These are phyloP conservation scores for Nycticorax nycticorax DNA, from an alignment of 2,113 vertebrate genomes.

Conservation along the genomic window DNA sequence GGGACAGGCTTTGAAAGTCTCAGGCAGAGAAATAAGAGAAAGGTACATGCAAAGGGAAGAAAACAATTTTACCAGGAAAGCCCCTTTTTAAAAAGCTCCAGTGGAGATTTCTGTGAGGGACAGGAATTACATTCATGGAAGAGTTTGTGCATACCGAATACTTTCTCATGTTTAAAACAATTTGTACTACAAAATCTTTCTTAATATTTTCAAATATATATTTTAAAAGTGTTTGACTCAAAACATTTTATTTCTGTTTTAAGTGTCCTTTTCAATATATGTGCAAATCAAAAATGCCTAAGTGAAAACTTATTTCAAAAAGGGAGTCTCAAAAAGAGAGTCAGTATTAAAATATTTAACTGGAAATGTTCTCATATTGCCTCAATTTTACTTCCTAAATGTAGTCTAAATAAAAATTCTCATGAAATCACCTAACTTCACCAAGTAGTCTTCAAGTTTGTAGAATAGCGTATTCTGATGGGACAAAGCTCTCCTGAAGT, in stretches of 20 bases:
- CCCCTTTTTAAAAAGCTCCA: fast-evolving
- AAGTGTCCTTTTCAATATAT: background rate
- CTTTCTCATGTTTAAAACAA: background rate
- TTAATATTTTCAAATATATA: background rate
- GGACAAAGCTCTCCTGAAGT: background rate
- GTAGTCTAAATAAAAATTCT: background rate
- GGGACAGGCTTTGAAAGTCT: background rate
- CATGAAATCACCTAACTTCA: background rate
- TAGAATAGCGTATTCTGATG: background rate
- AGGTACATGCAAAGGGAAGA: background rate
- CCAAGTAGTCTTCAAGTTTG: background rate
- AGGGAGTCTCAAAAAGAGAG: fast-evolving
- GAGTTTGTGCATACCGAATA: background rate
- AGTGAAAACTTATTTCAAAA: background rate
- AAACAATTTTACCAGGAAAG: fast-evolving
- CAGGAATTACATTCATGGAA: background rate
- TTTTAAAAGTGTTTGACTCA: fast-evolving
- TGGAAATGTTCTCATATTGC: background rate
- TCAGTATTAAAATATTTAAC: background rate
- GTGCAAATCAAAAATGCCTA: background rate
- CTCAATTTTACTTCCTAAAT: background rate
- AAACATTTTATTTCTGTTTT: background rate
- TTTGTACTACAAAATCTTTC: background rate
- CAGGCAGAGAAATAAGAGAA: background rate
- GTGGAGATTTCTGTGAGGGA: fast-evolving